Evolutionary conservation across 2,888 invertebrate species (phyloP).

Genomic region (Holacanthella duospinosa): DNA sequence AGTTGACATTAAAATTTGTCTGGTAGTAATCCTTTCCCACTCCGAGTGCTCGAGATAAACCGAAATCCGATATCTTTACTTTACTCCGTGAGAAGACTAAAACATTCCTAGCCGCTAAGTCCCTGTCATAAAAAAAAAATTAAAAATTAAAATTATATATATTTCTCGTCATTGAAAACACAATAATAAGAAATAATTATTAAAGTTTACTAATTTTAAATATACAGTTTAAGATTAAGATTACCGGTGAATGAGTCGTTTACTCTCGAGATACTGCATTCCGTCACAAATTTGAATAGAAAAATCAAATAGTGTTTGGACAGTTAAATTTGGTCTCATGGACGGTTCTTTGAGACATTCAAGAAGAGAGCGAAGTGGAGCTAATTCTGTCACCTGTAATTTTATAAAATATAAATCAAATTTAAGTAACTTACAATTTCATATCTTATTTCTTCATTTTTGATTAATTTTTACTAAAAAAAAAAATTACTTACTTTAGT

Average conservation of each 20-base stretch:
- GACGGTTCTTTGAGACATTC: constrained; percentile 93
- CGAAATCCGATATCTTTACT: constrained; percentile 98
- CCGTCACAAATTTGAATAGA: constrained; percentile 93
- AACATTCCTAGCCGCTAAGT: constrained; percentile 94
- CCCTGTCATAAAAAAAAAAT: constrained; percentile 50
- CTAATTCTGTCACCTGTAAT: constrained; percentile 77
- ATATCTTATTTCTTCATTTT: too few species aligned
- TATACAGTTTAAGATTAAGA: constrained; percentile 12
- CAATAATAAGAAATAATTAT: neutral
- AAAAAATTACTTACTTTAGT: neutral
- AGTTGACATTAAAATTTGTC: constrained; percentile 92
- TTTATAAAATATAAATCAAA: neutral
- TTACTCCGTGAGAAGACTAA: constrained; percentile 91
- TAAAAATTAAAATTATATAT: constrained; percentile 1
- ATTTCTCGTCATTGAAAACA: neutral
- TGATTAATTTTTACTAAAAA: too few species aligned
- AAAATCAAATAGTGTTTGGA: constrained; percentile 85
- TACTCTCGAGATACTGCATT: constrained; percentile 93
- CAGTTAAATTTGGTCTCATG: constrained; percentile 78
- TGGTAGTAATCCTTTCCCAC: constrained; percentile 98
- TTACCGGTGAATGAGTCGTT: constrained; percentile 88
- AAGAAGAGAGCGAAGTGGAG: constrained; percentile 82
- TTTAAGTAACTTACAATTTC: neutral
- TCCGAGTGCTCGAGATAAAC: constrained; percentile 85
- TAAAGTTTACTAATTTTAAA: neutral